Percentiles rank a stretch among this genome's conserved stretches.
Conservation (phyloP, 1,140 invertebrate genomes). For the honey bee (Apis mellifera) region DNA sequence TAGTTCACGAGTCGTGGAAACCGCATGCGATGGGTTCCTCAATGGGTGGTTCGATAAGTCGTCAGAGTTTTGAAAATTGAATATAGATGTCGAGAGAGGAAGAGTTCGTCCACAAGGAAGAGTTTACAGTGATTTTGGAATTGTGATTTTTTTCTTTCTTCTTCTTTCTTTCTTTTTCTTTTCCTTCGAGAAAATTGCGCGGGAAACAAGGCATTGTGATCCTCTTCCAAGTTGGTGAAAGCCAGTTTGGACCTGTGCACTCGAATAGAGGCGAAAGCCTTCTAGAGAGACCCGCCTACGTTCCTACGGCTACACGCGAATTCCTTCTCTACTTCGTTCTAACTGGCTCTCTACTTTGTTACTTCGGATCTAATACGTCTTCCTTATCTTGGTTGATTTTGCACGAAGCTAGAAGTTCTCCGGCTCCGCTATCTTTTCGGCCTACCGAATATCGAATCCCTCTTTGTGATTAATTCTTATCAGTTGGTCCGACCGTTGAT, state of each 20-base stretch:
- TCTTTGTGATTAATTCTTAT: not conserved
- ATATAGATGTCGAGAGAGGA: not conserved
- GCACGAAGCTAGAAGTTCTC: not conserved
- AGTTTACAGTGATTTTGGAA: not conserved
- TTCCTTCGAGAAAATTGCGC: conserved; percentile 43
- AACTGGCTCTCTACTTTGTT: conserved; percentile 6
- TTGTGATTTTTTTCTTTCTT: not conserved
- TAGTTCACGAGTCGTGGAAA: not conserved
- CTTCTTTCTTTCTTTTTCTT: not conserved
- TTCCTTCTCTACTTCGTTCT: conserved; percentile 50
- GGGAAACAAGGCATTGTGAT: conserved; percentile 36
- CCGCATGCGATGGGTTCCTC: too few species aligned
- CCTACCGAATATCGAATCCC: not conserved
- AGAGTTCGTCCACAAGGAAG: too few species aligned
- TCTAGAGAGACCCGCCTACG: conserved; percentile 56
- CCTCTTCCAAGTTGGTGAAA: conserved; percentile 57
- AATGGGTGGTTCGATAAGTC: not conserved
- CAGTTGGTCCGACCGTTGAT: not conserved
- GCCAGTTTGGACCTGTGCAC: conserved; percentile 42
- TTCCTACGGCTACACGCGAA: conserved; percentile 36
- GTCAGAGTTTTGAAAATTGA: not conserved
- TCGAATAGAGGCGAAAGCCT: conserved; percentile 55
- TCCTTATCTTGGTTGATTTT: conserved; percentile 13
- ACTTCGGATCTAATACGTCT: conserved; percentile 13
- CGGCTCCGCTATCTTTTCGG: not conserved